Evolutionary conservation across 2,888 invertebrate species (phyloP).

Genomic region (Penaeus monodon): DNA sequence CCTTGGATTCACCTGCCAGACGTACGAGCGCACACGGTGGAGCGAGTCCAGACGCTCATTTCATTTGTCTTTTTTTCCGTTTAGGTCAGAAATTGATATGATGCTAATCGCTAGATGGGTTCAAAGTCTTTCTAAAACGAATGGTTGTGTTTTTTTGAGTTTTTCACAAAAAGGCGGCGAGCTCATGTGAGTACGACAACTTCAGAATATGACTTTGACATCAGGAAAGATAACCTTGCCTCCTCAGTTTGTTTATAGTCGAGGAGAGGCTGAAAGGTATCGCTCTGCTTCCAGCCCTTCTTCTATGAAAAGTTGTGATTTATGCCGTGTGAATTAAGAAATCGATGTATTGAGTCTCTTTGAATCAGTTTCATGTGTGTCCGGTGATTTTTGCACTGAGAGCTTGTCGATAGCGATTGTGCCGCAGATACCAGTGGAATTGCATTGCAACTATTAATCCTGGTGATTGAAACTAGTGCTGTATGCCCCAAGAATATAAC

Average conservation of each 20-base stretch:
- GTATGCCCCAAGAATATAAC: background rate
- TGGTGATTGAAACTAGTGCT: slow-evolving; percentile 14
- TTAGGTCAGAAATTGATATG: background rate
- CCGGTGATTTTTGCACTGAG: slow-evolving; percentile 14
- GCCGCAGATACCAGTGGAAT: slow-evolving; percentile 12
- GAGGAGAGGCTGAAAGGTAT: slow-evolving; percentile 5
- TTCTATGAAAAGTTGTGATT: slow-evolving; percentile 33
- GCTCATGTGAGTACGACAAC: slow-evolving; percentile 26
- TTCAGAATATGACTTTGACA: slow-evolving; percentile 34
- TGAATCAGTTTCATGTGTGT: background rate
- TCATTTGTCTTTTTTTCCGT: background rate
- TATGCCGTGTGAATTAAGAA: background rate
- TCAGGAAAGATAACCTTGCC: slow-evolving; percentile 43
- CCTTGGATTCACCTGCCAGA: slow-evolving; percentile 28
- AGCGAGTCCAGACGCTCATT: background rate
- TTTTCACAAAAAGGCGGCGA: background rate
- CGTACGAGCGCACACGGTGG: slow-evolving; percentile 1
- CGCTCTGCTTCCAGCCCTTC: slow-evolving; percentile 23
- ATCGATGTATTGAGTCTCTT: background rate
- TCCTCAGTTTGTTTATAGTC: slow-evolving; percentile 43
- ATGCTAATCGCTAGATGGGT: no score
- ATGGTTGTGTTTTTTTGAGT: background rate
- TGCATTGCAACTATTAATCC: slow-evolving; percentile 20
- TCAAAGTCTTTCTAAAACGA: background rate
- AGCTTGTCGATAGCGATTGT: background rate